Conservation (phyloP, 2,797 vertebrate species). For the Anguilla marmorata region DNA sequence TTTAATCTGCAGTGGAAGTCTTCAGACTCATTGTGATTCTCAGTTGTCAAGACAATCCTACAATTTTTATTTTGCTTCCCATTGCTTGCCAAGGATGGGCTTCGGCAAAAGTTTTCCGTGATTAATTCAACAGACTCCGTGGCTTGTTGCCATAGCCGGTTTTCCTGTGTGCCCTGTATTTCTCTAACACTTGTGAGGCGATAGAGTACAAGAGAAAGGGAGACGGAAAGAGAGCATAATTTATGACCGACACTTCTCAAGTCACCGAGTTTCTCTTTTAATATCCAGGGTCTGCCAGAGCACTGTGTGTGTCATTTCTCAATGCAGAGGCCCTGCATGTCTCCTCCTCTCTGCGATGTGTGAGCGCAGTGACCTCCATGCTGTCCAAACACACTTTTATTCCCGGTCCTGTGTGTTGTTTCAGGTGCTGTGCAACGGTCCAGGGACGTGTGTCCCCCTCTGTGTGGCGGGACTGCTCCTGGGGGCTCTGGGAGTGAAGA, state of each 20-base stretch:
- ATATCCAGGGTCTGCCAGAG: not conserved
- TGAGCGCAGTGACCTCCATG: not conserved
- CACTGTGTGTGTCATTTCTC: not conserved
- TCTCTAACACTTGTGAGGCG: conserved; percentile 33
- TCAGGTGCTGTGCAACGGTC: conserved; percentile 93
- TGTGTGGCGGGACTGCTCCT: conserved; percentile 85
- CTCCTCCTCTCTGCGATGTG: not conserved
- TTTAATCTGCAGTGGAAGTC: not conserved
- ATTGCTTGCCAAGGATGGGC: conserved; percentile 22
- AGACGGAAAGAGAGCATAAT: not conserved
- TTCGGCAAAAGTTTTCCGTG: conserved; percentile 40
- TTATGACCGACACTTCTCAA: not conserved
- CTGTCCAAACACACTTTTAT: conserved; percentile 25
- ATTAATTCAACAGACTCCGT: conserved; percentile 67
- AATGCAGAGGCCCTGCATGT: not conserved
- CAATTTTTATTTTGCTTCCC: not conserved
- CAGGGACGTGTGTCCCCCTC: conserved; percentile 90
- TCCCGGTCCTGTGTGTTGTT: conserved; percentile 60
- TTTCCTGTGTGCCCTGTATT: conserved; percentile 57
- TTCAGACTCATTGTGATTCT: not conserved
- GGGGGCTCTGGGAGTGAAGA: conserved; percentile 84
- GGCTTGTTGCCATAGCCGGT: conserved; percentile 50
- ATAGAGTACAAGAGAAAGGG: not conserved
- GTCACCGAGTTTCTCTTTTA: not conserved
- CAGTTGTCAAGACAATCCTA: not conserved